Base-by-base conservation (phyloP, 2,888 invertebrate species). In the Gari tellinella region DNA sequence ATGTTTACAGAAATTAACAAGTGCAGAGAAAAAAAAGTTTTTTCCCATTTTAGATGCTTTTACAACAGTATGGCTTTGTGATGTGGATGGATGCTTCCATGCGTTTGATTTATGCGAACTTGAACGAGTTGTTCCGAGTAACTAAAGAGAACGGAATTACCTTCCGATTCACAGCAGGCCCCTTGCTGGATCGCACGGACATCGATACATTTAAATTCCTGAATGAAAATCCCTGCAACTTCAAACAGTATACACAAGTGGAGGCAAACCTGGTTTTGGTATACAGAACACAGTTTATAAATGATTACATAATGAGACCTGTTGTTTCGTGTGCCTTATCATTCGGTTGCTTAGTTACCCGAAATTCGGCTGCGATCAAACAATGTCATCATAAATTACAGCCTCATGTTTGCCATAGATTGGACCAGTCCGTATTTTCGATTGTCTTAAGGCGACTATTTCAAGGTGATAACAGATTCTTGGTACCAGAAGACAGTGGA, bases 61-160 rank as follows among this genome's bases (percentile, higher is more conserved):
- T 61, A 19, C 66, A 40, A 43, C 49, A 68, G 17, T 70, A 75
- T 23, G 66, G 70, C 7, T 79, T 74, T 60, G 74, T 79, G 23
- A 53, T 75, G 21, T 79, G 79, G 79, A 79, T 79, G 79, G 79
- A 79, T 56, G 68, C 79, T 1, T 72, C 72, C 0, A 66, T 79
- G 5, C 40, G 79, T 17, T 79, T 79, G 31, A 57, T 58, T n/a
- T 65, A 56, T 0, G 53, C 45, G 3, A 52, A 79, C 52, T 64
- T 75, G 15, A 55, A 72, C 31, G 25, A 26, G n/a, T 53, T 58
- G 19, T 72, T 72, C 41, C 31, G 69, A 41, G 31, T 45, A 7
- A 72, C 68, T 5, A 64, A 46, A 14, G 64, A 62, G 2, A 45
- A 63, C n/a, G 79, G 79, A 7, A 72, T 79, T 10, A 37, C 62